Conservation (phyloP, 2,797 vertebrate genomes). For the Xenopus petersii region DNA sequence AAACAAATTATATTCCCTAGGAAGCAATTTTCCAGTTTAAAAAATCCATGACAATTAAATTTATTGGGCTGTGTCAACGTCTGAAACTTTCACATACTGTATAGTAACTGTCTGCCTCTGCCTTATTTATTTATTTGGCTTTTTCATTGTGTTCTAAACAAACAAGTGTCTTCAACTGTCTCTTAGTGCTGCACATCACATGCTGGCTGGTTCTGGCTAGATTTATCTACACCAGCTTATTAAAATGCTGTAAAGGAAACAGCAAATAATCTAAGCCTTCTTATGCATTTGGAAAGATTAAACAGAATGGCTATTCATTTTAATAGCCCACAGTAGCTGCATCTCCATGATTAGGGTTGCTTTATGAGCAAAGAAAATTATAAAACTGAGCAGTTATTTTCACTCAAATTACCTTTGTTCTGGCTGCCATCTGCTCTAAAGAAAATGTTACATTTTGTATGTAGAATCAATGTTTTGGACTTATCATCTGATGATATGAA, state of each 20-base stretch:
- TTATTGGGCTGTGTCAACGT: no score
- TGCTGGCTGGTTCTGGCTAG: background rate
- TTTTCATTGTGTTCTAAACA: no score
- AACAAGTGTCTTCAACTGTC: no score
- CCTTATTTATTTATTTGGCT: no score
- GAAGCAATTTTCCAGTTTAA: no score
- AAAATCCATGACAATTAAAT: no score
- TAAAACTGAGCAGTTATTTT: slow-evolving; percentile 49
- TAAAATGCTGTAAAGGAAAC: slow-evolving; percentile 24
- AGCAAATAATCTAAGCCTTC: slow-evolving; percentile 15
- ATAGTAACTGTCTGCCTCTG: no score
- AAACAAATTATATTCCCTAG: no score
- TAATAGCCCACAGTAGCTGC: slow-evolving; percentile 47
- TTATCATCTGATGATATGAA: slow-evolving; percentile 1
- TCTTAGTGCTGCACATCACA: background rate
- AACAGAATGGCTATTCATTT: slow-evolving; percentile 46
- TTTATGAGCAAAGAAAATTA: slow-evolving; percentile 50
- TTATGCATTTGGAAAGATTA: slow-evolving; percentile 20
- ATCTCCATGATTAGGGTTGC: slow-evolving; percentile 37
- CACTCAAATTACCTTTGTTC: slow-evolving; percentile 45
- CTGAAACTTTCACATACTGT: no score
- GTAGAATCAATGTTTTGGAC: slow-evolving; percentile 34
- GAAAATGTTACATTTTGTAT: slow-evolving; percentile 48
- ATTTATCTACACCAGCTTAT: background rate
- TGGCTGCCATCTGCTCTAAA: slow-evolving; percentile 48